Evolutionary conservation across 2,113 vertebrate species (phyloP).

Genomic region (Tragulus kanchil): DNA sequence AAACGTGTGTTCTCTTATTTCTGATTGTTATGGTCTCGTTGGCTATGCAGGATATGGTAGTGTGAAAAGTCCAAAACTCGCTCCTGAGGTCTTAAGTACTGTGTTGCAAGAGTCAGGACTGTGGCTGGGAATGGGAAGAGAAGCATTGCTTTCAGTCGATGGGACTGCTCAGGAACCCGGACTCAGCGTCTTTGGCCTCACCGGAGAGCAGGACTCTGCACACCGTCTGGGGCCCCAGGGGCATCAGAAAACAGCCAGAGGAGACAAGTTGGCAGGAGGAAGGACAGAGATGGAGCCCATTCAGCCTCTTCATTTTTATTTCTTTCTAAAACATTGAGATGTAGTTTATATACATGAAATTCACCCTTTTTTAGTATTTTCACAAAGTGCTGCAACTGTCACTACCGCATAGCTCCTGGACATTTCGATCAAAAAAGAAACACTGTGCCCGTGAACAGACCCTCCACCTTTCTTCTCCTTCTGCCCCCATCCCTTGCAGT

Average conservation of each 20-base stretch:
- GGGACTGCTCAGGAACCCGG: neutral
- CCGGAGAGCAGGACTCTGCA: neutral
- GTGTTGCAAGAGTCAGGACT: too few relatives aligned
- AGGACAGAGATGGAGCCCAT: neutral
- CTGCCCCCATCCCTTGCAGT: neutral
- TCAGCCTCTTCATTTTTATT: neutral
- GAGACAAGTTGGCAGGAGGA: neutral
- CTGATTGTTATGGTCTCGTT: neutral
- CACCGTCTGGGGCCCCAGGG: rapidly evolving
- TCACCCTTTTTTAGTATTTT: neutral
- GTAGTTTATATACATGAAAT: neutral
- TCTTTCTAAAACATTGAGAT: neutral
- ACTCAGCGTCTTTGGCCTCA: rapidly evolving
- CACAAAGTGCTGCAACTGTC: neutral
- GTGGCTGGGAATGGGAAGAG: neutral
- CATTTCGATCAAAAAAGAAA: neutral
- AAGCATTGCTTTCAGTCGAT: neutral
- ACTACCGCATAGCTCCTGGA: neutral
- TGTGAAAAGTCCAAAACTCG: neutral
- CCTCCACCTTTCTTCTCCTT: neutral
- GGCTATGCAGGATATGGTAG: neutral
- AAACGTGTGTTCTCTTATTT: neutral
- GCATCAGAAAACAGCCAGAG: neutral
- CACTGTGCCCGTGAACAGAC: neutral
- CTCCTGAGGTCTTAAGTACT: neutral